Evolutionary conservation across 2,888 invertebrate genomes (phyloP), one percentile per base, ranked within the genome.

Genomic region (Penaeus monodon): DNA sequence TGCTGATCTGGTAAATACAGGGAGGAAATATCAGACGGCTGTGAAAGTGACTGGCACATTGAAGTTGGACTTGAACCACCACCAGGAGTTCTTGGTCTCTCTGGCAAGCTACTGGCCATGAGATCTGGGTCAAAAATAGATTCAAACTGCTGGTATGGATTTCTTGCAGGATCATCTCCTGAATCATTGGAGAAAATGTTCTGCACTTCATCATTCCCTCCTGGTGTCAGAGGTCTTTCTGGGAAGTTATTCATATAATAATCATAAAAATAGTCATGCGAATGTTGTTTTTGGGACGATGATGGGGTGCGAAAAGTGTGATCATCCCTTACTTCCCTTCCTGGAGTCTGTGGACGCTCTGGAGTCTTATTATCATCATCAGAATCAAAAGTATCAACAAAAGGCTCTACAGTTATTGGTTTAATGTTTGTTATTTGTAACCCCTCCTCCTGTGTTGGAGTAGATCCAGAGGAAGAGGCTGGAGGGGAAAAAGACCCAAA

Each of bases 401-500:
- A 33, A 0, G 64, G 85, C 65, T 85, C 74, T 57, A 22, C 63
- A 57, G 74, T 57, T 14, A 57, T 17, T 1, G 57, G 57, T 57
- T 57, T 57, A 12, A 57, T 57, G 57, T 57, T 57, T 57, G 57
- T 20, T 57, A 57, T 17, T 57, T 57, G 57, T 17, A 57, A 57
- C 57, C 57, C 57, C 57, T 57, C 57, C 57, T 57, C 57, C 57
- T 57, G 57, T 20, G 57, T 57, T 57, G 57, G 57, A 27, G 27
- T 7, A 7, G 77, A 57, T 73, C 73, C 70, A 22, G 65, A 27
- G 7, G 79, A 64, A 22, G 83, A 64, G 17, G 66, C 68, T 33
- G 85, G 88, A 27, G 88, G 86, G 12, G 88, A 88, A 63, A 76
- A 80, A 27, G 88, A 86, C 2, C 88, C 88, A 88, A 88, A 88